Evolutionary conservation across 2,888 invertebrate genomes (phyloP).

Genomic region (Limenitis camilla): DNA sequence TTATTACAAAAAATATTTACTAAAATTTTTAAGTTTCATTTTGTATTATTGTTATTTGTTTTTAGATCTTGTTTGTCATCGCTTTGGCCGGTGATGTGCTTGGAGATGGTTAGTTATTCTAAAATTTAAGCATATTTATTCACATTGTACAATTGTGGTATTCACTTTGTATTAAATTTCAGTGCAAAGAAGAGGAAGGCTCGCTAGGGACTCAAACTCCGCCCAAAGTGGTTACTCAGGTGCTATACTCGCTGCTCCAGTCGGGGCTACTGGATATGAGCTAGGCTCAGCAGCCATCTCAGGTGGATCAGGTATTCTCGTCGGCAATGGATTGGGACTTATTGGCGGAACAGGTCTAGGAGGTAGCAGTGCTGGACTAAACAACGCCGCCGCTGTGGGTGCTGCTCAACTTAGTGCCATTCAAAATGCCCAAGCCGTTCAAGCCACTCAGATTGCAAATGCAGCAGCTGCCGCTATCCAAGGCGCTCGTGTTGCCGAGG

Average conservation of each 20-base stretch:
- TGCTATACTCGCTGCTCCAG: conserved; percentile 21
- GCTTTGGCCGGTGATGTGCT: conserved; percentile 56
- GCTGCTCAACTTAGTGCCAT: conserved; percentile 65
- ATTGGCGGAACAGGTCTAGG: conserved; percentile 9
- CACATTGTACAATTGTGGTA: neutral
- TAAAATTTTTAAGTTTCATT: neutral
- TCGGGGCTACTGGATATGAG: conserved; percentile 10
- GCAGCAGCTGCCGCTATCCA: conserved; percentile 64
- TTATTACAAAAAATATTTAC: neutral
- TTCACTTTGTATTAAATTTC: conserved; percentile 1
- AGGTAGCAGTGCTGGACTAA: conserved; percentile 40
- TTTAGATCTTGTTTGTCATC: conserved; percentile 62
- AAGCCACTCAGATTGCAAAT: conserved; percentile 59
- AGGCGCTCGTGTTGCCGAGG: conserved; percentile 59
- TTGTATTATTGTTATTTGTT: neutral
- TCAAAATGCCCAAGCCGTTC: conserved; percentile 64
- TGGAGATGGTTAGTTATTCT: conserved; percentile 47
- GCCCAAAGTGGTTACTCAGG: conserved; percentile 38
- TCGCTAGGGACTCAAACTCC: conserved; percentile 40
- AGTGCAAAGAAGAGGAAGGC: conserved; percentile 30
- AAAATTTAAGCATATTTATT: neutral
- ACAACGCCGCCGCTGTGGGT: conserved; percentile 59
- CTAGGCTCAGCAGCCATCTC: conserved; percentile 15
- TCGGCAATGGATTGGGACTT: conserved; percentile 4
- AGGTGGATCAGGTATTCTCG: conserved; percentile 8